Percentiles rank a stretch among this genome's conserved stretches.
These are phyloP conservation scores for Zosterops japonicus DNA, from an alignment of 2,113 vertebrate genomes.

Conservation along the genomic window DNA sequence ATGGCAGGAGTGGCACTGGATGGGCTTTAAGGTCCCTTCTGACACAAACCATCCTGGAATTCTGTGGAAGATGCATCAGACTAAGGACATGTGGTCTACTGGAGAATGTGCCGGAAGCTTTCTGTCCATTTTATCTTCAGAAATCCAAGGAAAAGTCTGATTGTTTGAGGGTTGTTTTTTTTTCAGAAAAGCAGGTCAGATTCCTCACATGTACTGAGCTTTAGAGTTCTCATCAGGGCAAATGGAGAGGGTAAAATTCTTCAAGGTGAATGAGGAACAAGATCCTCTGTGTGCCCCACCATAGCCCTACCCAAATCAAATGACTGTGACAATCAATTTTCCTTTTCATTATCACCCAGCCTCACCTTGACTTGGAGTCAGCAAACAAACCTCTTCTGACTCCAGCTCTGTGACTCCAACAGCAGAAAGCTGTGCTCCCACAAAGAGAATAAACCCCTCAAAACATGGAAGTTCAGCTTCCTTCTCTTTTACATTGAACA, in stretches of 20 bases:
- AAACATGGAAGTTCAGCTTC: accelerated
- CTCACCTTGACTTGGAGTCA: background rate
- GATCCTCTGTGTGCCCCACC: background rate
- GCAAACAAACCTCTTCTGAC: background rate
- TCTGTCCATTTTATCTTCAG: background rate
- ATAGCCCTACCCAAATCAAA: background rate
- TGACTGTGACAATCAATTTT: background rate
- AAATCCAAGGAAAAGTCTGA: background rate
- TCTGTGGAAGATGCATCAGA: background rate
- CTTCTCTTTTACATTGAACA: background rate
- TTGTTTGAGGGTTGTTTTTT: background rate
- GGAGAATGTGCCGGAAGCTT: background rate
- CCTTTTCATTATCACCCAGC: background rate
- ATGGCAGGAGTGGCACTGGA: background rate
- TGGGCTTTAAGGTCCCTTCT: background rate
- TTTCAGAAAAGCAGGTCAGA: background rate
- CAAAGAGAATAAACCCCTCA: background rate
- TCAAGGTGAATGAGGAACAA: background rate
- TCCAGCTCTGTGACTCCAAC: background rate
- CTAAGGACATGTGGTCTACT: background rate
- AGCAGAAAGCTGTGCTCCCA: background rate
- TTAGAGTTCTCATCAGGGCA: background rate
- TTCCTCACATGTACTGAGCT: background rate
- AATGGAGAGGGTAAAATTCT: background rate
- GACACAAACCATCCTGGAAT: background rate